A percentile compares a stretch with the other conserved stretches of the same genome.
Evolutionary conservation across 2,797 vertebrate species (phyloP).

Genomic region (Phoxinus dragarum): DNA sequence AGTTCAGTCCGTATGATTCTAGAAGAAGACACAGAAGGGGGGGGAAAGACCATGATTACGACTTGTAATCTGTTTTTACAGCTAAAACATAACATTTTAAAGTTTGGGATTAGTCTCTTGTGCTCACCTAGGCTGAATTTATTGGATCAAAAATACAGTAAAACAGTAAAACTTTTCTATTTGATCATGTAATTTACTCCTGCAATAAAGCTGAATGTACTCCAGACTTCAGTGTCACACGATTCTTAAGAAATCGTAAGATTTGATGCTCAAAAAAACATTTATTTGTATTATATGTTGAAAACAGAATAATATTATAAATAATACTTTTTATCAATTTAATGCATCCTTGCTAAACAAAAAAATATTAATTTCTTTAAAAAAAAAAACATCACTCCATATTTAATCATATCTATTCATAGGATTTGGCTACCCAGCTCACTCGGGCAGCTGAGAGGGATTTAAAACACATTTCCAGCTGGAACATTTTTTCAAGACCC

Average conservation of each 20-base stretch:
- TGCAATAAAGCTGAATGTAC: neutral
- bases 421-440: neutral
- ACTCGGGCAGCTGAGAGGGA: neutral
- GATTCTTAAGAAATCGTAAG: neutral
- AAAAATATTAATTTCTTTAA: neutral
- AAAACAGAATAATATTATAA: neutral
- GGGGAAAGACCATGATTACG: neutral
- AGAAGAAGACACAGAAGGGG: constrained; percentile 37
- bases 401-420: neutral
- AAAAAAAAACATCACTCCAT: neutral
- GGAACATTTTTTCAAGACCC: constrained; percentile 9
- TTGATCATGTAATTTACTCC: neutral
- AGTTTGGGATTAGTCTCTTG: neutral
- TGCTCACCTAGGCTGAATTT: neutral
- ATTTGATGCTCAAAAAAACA: too few species aligned
- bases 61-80: neutral
- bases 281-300: too few species aligned
- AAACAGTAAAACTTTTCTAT: too few species aligned
- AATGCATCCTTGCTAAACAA: neutral
- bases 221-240: neutral
- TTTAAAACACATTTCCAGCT: neutral
- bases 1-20: constrained; percentile 74
- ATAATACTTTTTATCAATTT: neutral
- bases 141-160: neutral
- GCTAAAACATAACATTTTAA: too few species aligned